A percentile compares a stretch with the other conserved stretches of the same genome.
phyloP scores from a whole-genome alignment of 2,888 invertebrate genomes.

The Cactoblastis cactorum region DNA sequence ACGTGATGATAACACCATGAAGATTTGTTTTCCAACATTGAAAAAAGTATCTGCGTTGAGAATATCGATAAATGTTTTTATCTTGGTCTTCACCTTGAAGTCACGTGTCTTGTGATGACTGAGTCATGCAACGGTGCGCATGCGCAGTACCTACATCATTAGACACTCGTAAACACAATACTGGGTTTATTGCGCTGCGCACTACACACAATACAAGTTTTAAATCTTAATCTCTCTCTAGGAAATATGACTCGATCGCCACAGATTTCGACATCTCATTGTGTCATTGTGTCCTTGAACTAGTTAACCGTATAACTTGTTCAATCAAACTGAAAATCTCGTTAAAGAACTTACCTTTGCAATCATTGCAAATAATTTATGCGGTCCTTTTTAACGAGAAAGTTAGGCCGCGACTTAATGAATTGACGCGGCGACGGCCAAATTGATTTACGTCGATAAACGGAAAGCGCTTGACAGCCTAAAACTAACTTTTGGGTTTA shows the following conservation, averaged over 20 bases:
- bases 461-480: slow-evolving; percentile 12
- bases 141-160: background rate
- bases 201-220: background rate
- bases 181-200: slow-evolving; percentile 1
- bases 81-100: slow-evolving; percentile 16
- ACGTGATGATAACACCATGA: background rate
- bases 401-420: background rate
- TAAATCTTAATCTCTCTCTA: background rate
- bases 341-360: background rate
- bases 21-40: background rate
- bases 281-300: slow-evolving; percentile 4
- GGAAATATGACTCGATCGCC: slow-evolving; percentile 1
- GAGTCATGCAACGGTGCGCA: slow-evolving; percentile 10
- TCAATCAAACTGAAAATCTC: background rate
- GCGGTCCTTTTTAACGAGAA: background rate
- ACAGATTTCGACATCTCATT: background rate
- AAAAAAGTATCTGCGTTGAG: slow-evolving; percentile 4
- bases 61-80: slow-evolving; percentile 24
- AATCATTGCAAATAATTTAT: background rate
- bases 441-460: background rate
- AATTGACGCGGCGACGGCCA: background rate
- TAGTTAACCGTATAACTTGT: slow-evolving; percentile 2
- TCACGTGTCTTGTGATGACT: slow-evolving; percentile 11
- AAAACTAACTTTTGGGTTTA: slow-evolving; percentile 15
- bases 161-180: slow-evolving; percentile 9